Conservation (phyloP, 2,113 vertebrate species). For the Suricata suricatta region DNA sequence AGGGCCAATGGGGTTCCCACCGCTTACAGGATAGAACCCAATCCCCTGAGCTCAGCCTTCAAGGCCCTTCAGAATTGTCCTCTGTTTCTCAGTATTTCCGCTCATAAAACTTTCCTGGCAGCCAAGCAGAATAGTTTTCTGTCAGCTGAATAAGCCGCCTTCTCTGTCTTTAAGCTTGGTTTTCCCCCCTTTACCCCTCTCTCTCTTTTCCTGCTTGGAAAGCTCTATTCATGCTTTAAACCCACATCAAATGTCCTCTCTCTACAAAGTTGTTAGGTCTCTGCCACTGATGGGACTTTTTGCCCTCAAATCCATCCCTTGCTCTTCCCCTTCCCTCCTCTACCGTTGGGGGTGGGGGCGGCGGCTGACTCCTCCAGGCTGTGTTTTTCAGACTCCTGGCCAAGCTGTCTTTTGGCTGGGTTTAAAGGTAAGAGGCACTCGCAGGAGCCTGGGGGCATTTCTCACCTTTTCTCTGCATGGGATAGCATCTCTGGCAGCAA, state of each 20-base stretch:
- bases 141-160: background rate
- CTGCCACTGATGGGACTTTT: background rate
- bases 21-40: background rate
- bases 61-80: background rate
- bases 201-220: background rate
- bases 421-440: background rate
- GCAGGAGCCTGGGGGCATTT: background rate
- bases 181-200: background rate
- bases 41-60: background rate
- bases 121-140: background rate
- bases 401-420: background rate
- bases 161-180: background rate
- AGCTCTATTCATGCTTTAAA: constrained; percentile 11
- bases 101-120: background rate
- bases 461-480: background rate
- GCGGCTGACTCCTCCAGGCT: background rate
- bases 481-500: background rate
- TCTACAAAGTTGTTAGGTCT: background rate
- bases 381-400: background rate
- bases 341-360: background rate
- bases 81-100: background rate
- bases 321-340: background rate
- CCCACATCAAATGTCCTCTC: background rate
- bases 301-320: background rate
- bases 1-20: background rate